Conservation (phyloP, 1,140 invertebrate species). For the Harlomillsia oculata region DNA sequence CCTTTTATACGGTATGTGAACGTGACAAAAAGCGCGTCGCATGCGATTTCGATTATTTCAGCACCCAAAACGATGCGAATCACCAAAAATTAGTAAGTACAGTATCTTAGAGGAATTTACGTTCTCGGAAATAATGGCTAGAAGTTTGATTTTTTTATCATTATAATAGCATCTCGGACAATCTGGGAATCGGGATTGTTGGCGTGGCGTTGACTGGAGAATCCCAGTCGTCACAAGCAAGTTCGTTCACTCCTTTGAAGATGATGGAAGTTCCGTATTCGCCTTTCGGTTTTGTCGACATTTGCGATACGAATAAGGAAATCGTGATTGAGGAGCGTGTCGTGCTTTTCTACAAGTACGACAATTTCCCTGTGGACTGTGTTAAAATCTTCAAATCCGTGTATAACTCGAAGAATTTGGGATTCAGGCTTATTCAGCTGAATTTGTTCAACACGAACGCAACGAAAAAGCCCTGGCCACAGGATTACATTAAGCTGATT, state of each 20-base stretch:
- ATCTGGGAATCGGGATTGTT: conserved; percentile 79
- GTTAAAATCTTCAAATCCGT: conserved; percentile 91
- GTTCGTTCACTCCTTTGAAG: conserved; percentile 73
- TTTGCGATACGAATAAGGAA: conserved; percentile 89
- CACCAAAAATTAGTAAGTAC: conserved; percentile 42
- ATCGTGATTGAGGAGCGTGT: conserved; percentile 81
- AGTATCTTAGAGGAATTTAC: too few relatives aligned
- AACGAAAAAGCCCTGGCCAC: conserved; percentile 62
- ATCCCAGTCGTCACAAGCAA: conserved; percentile 74
- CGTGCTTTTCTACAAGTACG: conserved; percentile 93
- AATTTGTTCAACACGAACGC: conserved; percentile 92
- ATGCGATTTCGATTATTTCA: conserved; percentile 85
- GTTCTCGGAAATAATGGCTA: too few relatives aligned
- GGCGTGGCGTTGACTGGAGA: conserved; percentile 83
- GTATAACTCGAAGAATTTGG: conserved; percentile 72
- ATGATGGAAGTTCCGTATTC: conserved; percentile 81
- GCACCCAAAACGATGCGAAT: conserved; percentile 65
- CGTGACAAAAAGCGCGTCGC: conserved; percentile 71
- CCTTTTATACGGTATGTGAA: conserved; percentile 73
- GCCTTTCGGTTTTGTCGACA: conserved; percentile 89
- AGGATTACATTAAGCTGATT: conserved; percentile 76
- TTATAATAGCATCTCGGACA: conserved; percentile 58
- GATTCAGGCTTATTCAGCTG: conserved; percentile 81
- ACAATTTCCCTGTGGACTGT: conserved; percentile 90
- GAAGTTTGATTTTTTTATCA: neutral